Evolutionary conservation across 2,797 vertebrate genomes (phyloP), one percentile per base, ranked within the genome.

Genomic region (Geotrypetes seraphini): DNA sequence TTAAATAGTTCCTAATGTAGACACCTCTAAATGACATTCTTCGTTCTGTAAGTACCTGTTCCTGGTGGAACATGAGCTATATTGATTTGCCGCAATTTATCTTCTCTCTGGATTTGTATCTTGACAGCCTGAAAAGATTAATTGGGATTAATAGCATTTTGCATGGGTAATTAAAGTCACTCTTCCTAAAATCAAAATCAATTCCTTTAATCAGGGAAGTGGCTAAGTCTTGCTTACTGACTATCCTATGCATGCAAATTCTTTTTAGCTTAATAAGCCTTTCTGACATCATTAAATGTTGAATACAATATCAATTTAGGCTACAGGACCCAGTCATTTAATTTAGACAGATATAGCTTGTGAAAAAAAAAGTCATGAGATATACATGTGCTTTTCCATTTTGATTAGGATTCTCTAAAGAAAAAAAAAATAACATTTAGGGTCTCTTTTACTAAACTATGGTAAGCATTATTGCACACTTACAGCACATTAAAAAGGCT

Each of bases 71-170:
- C 73, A 79, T 71, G 60, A 32, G 28, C 56, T 64, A 36, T 70
- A 80, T 77, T 71, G 78, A 80, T 77, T 80, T 67, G 35, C 57
- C 52, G 46, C 50, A 68, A 69, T 78, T 75, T 77, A 66, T 75
- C 71, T 79, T 69, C 63, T 71, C 54, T 31, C 43, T 59, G 62
- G 57, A 69, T 65, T 74, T 66, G 64, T 61, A 59, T 73, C 70
- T 54, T 69, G 73, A 67, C 67, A 73, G 33, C 50, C 18, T 54
- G 60, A 69, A 60, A 66, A 73, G 69, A 79, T 77, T 83, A 79
- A 77, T 75, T 73, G 50, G 71, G 75, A 81, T 78, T 77, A 80
- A 74, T 66, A 64, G 46, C 64, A 71, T 79, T n/a, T 79, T 79
- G 64, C 63, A 71, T 66, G 73, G 64, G 71, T 77, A 81, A 79